Conservation (phyloP, 2,113 vertebrate species). For the Labeo catla region DNA sequence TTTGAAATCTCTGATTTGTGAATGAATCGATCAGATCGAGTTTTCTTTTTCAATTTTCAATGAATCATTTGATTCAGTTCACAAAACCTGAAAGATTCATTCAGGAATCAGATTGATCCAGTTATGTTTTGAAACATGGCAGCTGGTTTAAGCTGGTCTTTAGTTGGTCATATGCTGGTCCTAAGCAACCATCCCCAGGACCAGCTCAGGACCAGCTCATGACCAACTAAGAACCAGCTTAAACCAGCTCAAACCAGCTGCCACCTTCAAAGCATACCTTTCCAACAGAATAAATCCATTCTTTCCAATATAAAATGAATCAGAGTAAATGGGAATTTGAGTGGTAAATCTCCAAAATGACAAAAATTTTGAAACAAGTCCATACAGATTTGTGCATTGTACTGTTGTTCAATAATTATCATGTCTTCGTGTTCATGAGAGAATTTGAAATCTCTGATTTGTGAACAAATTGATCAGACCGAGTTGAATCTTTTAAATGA, state of each 20-base stretch:
- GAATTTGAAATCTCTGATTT: too few species aligned
- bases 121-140: neutral
- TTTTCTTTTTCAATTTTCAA: neutral
- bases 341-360: neutral
- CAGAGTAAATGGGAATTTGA: neutral
- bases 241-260: too few species aligned
- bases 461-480: neutral
- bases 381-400: neutral
- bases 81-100: constrained; percentile 1
- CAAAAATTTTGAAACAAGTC: too few species aligned
- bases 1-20: neutral
- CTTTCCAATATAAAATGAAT: neutral
- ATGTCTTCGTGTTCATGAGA: neutral
- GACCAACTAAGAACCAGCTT: too few species aligned
- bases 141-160: too few species aligned
- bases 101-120: neutral
- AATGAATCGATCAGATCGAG: neutral
- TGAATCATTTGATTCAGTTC: neutral
- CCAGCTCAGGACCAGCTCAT: too few species aligned
- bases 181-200: too few species aligned
- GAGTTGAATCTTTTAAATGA: neutral
- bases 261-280: too few species aligned
- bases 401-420: neutral
- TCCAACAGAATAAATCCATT: neutral
- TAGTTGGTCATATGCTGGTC: too few species aligned